Conservation (phyloP, 2,113 vertebrate species). For the Gallinago undulata region DNA sequence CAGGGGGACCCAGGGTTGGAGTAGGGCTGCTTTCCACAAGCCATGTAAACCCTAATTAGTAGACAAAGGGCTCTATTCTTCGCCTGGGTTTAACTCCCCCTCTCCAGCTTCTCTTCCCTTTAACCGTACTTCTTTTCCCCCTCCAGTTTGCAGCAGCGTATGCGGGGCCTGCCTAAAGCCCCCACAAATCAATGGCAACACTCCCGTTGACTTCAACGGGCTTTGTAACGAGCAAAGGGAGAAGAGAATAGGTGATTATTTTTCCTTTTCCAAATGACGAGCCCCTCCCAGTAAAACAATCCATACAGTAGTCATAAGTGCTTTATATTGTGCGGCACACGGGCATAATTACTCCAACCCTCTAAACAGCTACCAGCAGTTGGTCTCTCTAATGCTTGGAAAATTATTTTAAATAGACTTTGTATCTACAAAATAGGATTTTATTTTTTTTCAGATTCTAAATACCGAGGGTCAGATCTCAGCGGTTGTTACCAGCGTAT, state of each 20-base stretch:
- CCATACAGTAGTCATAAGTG: not conserved
- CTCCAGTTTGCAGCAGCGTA: not conserved
- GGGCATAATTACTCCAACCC: slow-evolving; percentile 30
- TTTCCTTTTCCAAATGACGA: not conserved
- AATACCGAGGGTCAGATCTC: not conserved
- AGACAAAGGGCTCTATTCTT: slow-evolving; percentile 65
- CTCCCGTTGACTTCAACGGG: not conserved
- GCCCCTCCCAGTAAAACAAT: not conserved
- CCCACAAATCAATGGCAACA: slow-evolving; percentile 24
- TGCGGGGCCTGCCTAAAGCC: not conserved
- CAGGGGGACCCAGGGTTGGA: slow-evolving; percentile 61
- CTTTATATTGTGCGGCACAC: not conserved
- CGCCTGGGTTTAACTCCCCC: not conserved
- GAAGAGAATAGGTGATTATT: slow-evolving; percentile 30
- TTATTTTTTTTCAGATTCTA: not conserved
- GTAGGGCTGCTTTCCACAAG: slow-evolving; percentile 65
- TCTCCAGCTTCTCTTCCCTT: slow-evolving; percentile 19
- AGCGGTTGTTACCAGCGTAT: not conserved
- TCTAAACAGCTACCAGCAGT: slow-evolving; percentile 10
- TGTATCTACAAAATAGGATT: not conserved
- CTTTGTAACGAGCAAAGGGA: not conserved
- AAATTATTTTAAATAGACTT: slow-evolving; percentile 40
- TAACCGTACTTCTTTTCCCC: not conserved
- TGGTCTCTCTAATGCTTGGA: not conserved
- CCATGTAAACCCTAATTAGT: slow-evolving; percentile 72